Conservation (phyloP, 1,140 invertebrate species). For the Trachelipus rathkii region DNA sequence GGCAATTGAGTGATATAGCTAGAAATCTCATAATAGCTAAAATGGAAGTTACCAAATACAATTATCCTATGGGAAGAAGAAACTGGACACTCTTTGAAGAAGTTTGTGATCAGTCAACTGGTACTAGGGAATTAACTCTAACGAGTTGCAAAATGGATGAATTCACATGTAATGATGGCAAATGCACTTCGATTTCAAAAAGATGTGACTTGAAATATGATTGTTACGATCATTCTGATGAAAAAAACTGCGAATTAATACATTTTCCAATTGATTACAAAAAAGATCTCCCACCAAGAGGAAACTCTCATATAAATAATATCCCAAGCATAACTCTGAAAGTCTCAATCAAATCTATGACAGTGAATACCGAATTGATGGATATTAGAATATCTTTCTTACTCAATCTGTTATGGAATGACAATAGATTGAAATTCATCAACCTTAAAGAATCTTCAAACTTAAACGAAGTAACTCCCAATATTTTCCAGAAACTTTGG, state of each 20-base stretch:
- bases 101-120: slow-evolving; percentile 12
- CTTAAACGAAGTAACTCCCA: slow-evolving; percentile 16
- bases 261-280: slow-evolving; percentile 22
- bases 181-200: slow-evolving; percentile 12
- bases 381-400: slow-evolving; percentile 32
- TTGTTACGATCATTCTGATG: slow-evolving; percentile 30
- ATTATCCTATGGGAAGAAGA: slow-evolving; percentile 24
- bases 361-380: slow-evolving; percentile 38
- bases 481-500: slow-evolving; percentile 10
- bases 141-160: background rate
- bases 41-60: background rate
- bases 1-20: slow-evolving; percentile 1
- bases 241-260: slow-evolving; percentile 29
- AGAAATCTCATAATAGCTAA: background rate
- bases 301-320: background rate
- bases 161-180: slow-evolving; percentile 23
- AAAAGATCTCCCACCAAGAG: slow-evolving; percentile 18
- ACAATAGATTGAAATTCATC: slow-evolving; percentile 41
- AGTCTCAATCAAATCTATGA: slow-evolving; percentile 34
- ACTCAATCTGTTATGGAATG: slow-evolving; percentile 33
- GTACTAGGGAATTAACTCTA: slow-evolving; percentile 1
- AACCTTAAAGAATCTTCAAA: slow-evolving; percentile 35
- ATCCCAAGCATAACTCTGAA: slow-evolving; percentile 30
- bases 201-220: slow-evolving; percentile 29
- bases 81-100: background rate